A percentile compares a stretch with the other conserved stretches of the same genome.
These are phyloP conservation scores for Cliona cf. orientalis DNA, from an alignment of 37 sponge, comb jelly and placozoan species.

Conservation along the genomic window DNA sequence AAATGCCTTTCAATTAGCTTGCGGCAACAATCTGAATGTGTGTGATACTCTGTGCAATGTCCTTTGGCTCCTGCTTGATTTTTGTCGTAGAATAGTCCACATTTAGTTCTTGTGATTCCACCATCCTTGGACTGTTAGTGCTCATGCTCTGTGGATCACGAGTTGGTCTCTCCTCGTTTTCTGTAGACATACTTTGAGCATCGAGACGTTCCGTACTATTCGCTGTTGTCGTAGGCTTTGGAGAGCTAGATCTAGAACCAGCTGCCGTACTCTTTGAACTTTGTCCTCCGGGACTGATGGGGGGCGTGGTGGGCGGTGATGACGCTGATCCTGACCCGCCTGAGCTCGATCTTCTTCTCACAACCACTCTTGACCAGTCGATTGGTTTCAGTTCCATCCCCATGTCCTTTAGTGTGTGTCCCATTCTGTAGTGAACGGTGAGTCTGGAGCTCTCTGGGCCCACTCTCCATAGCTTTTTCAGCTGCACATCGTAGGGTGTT, in stretches of 20 bases:
- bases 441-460: conserved; percentile 55
- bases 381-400: conserved; percentile 38
- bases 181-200: no score
- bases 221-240: not conserved
- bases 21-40: no score
- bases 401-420: conserved; percentile 63
- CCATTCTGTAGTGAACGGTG: conserved; percentile 54
- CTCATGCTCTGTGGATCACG: no score
- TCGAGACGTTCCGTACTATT: no score
- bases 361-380: conserved; percentile 58
- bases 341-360: not conserved
- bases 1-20: no score
- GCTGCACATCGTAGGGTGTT: conserved; percentile 61
- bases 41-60: no score
- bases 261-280: not conserved
- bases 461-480: conserved; percentile 68
- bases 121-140: no score
- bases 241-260: not conserved
- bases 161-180: no score
- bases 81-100: no score
- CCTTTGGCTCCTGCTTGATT: no score
- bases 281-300: no score
- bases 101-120: no score
- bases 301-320: conserved; percentile 1
- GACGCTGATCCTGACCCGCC: not conserved